Evolutionary conservation across 1,140 invertebrate genomes (phyloP), one percentile per base, ranked within the genome.

Genomic region (Rhynchophorus ferrugineus): DNA sequence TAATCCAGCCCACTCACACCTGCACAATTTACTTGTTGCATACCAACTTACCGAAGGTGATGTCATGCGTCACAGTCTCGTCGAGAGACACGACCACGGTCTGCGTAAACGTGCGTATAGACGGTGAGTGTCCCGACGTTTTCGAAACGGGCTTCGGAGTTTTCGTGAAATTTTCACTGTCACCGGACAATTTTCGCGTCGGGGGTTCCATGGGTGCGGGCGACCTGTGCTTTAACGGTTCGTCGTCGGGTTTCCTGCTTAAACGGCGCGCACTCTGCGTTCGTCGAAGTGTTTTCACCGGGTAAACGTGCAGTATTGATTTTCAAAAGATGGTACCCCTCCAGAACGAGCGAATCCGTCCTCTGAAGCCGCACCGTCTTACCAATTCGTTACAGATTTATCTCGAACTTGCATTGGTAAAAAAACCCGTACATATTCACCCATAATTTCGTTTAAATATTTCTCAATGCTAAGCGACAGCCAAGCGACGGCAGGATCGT

Each of bases 1-100:
- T n/a, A n/a, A n/a, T n/a, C n/a, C n/a, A n/a, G n/a, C n/a, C n/a
- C n/a, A n/a, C n/a, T n/a, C n/a, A n/a, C n/a, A n/a, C 24, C 24
- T 29, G 11, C 24, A 29, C 33, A 54, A 29, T 42, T 29, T 46
- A 54, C 51, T 54, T 54, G 51, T 54, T 54, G 44, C 50, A 44
- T 29, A 9, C 9, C 18, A 35, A 58, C 75, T 67, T 69, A 79
- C 77, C 76, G 57, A 75, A 78, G 57, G 75, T 79, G 49, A 79
- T 71, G 50, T 75, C 71, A 61, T 78, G 76, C 20, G 74, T 79
- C 61, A 79, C 72, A 61, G 75, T 78, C 58, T 76, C 73, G 57
- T 61, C 69, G 37, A 70, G 56, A 13, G 68, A 70, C 16, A 70
- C 69, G 36, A 67, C 69, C 34, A 65, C 71, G 50, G 63, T 67